A percentile compares a stretch with the other conserved stretches of the same genome.
phyloP scores from a whole-genome alignment of 2,797 vertebrate species.

The Linurgus olivaceus region DNA sequence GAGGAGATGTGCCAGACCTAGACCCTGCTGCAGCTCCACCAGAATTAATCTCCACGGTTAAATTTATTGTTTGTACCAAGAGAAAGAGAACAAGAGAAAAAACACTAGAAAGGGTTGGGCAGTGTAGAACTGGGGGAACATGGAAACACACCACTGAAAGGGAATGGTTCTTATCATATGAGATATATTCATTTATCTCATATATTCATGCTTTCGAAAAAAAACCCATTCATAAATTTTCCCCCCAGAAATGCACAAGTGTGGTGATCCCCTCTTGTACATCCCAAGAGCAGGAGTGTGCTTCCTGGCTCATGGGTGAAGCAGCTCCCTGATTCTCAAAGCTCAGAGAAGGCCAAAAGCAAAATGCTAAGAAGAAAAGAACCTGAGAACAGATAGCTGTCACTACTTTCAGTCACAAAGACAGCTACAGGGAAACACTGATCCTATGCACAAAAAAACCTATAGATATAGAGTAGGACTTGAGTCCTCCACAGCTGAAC shows the following conservation, averaged over 20 bases:
- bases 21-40: background rate
- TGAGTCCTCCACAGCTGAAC: background rate
- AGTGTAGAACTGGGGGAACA: background rate
- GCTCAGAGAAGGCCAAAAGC: background rate
- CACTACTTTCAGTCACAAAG: background rate
- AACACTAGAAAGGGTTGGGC: background rate
- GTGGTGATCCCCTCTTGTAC: background rate
- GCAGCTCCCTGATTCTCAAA: background rate
- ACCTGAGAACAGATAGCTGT: background rate
- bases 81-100: background rate
- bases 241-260: background rate
- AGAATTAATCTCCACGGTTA: background rate
- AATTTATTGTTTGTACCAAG: background rate
- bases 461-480: background rate
- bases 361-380: background rate
- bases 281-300: background rate
- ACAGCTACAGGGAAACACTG: background rate
- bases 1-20: background rate
- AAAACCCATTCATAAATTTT: background rate
- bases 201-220: background rate
- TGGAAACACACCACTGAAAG: background rate
- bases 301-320: rapidly evolving
- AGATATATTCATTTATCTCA: background rate
- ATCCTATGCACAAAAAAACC: background rate
- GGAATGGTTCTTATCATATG: background rate